Evolutionary conservation across 2,888 invertebrate genomes (phyloP), one percentile per base, ranked within the genome.

Genomic region (Dromius quadrimaculatus): DNA sequence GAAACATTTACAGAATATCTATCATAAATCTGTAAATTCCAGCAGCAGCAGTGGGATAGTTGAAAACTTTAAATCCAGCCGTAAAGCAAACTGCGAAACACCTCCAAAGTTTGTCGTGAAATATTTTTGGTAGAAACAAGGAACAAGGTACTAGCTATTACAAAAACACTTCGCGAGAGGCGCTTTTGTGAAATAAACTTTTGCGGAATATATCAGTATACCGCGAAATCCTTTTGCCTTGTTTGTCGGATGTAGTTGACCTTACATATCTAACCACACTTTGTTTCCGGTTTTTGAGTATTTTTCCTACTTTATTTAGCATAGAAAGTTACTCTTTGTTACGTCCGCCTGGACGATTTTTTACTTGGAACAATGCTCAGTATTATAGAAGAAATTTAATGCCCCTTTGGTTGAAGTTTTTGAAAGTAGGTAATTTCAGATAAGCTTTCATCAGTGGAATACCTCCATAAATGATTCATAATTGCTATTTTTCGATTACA

Each of bases 271-370:
- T 43, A 68, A 59, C 57, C 68, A 43, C 59, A 68, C 57, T 54
- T 36, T 68, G 68, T 68, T 68, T 59, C 66, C 68, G 23, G 32
- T 68, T 68, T 59, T 68, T 43, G 43, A 65, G 50, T 50, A 50
- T 45, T 59, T 43, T 43, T 68, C 59, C 47, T 47, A 34, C 32
- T 59, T 66, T 66, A 66, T 68, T 68, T 64, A 47, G 64, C 62
- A 61, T 38, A 38, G 22, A 23, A 62, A 41, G 62, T 41, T 36
- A 23, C 47, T 28, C 64, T 34, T 64, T 50, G 50, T 64, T 64
- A 34, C 41, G 8, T 9, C 11, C 15, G 13, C 47, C 2, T 50
- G 11, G n/a, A 22, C 34, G 45, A 32, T 11, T 45, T 50, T 11
- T 43, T 17, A 9, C 32, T 59, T 61, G 23, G 9, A 28, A 28